Percentiles rank a stretch among this genome's conserved stretches.
Conservation (phyloP, 1,140 invertebrate genomes). For the Pogonognathellus flavescens region DNA sequence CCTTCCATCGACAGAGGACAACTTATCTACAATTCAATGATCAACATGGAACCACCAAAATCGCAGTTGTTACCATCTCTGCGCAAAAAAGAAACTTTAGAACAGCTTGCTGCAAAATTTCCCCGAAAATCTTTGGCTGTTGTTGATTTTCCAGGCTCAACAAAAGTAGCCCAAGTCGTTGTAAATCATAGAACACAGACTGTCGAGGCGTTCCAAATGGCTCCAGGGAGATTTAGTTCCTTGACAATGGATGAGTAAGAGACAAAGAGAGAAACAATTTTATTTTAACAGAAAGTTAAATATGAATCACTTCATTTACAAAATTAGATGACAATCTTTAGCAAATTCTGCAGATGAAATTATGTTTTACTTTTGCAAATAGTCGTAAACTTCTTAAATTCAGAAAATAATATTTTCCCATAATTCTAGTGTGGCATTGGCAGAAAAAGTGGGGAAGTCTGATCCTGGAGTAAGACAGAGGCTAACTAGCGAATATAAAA, state of each 20-base stretch:
- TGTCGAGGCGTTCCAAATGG: constrained; percentile 27
- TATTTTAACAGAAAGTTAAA: too few relatives aligned
- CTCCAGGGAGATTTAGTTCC: constrained; percentile 5
- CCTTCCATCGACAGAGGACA: not conserved
- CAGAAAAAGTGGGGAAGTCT: constrained; percentile 10
- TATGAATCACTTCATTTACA: too few relatives aligned
- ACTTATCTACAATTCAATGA: constrained; percentile 55
- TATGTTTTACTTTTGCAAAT: too few relatives aligned
- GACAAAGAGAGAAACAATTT: too few relatives aligned
- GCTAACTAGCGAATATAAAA: not conserved
- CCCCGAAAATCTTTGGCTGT: not conserved
- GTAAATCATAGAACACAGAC: not conserved
- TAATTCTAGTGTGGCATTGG: not conserved
- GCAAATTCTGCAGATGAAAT: too few relatives aligned
- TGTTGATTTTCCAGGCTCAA: not conserved
- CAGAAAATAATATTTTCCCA: too few relatives aligned
- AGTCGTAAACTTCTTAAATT: too few relatives aligned
- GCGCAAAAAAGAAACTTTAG: not conserved
- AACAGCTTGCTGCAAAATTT: not conserved
- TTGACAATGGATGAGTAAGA: not conserved
- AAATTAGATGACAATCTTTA: too few relatives aligned
- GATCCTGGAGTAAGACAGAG: not conserved
- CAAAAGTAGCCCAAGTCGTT: not conserved
- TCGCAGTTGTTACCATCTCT: constrained; percentile 41
- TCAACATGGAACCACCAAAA: constrained; percentile 50